Base-by-base conservation (phyloP, 2,113 vertebrate species). In the Oreocharis arfaki region DNA sequence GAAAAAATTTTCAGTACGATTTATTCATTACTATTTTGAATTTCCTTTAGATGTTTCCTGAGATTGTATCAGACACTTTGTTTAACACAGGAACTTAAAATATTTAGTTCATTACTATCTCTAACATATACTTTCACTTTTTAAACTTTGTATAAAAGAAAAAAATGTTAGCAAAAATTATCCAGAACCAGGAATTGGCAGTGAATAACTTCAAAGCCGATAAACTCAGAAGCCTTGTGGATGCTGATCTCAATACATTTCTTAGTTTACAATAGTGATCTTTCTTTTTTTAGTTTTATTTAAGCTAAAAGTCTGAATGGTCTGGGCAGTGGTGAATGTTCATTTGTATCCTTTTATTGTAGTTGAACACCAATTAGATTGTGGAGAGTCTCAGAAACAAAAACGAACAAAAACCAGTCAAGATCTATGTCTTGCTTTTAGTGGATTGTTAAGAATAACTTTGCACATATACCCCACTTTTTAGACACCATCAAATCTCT, bases 261-360 rank as follows among this genome's bases (percentile, higher is more conserved):
- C 97, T 97, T 98, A 98, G 98, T 98, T 98, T 98, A 98, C 98
- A 98, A 96, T 98, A 98, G 97, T 74, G 79, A 96, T 95, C 94
- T 97, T 97, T 97, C 90, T 95, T 97, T 95, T 97, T 94, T 90
- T 52, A 89, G 77, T 93, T 96, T 95, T 97, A 98, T 98, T 98
- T 98, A 97, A 98, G 94, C 96, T 98, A 97, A 98, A 98, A 97
- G 97, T 98, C 98, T 98, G 97, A 98, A 98, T 97, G 98, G 98
- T 98, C 98, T 99, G 99, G 98, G 98, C 98, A 99, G 99, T 99
- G 99, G 98, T 99, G 98, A 99, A 98, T 99, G 99, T 99, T 98
- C 98, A 98, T 98, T 97, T 98, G 97, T 97, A 97, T 97, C 98
- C 90, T 98, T 98, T 98, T 98, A 97, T 97, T 97, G 95, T 98